Evolutionary conservation across 2,797 vertebrate species (phyloP).

Genomic region (Neomorphus geoffroyi): DNA sequence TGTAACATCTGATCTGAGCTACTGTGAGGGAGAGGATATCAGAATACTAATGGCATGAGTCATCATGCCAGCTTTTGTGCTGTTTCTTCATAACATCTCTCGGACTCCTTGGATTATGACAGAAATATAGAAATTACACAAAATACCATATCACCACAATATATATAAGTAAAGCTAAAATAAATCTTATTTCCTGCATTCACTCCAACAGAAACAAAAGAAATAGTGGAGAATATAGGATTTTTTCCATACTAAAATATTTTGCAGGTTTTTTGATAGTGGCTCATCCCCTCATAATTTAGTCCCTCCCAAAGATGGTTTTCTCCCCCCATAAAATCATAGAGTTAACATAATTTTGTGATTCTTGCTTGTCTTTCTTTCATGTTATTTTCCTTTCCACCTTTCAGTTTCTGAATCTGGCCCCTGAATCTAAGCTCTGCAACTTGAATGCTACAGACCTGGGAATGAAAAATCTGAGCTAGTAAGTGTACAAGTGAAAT

Average conservation of each 20-base stretch:
- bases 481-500: neutral
- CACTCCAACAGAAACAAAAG: neutral
- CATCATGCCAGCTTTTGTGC: neutral
- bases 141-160: neutral
- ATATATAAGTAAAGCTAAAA: neutral
- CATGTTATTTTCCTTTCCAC: neutral
- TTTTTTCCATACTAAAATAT: neutral
- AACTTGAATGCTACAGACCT: neutral
- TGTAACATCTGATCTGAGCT: conserved; percentile 2
- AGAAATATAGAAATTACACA: neutral
- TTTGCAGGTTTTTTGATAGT: neutral
- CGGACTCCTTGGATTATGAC: neutral
- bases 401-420: neutral
- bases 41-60: conserved; percentile 35
- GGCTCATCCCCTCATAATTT: neutral
- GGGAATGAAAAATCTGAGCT: neutral
- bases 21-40: neutral
- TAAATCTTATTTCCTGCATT: neutral
- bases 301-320: neutral
- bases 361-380: neutral
- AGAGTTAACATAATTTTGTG: neutral
- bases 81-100: neutral
- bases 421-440: neutral
- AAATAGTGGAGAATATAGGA: neutral
- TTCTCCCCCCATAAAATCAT: neutral